Conservation (phyloP, 2,888 invertebrate species). For the Protodeltote pygarga region DNA sequence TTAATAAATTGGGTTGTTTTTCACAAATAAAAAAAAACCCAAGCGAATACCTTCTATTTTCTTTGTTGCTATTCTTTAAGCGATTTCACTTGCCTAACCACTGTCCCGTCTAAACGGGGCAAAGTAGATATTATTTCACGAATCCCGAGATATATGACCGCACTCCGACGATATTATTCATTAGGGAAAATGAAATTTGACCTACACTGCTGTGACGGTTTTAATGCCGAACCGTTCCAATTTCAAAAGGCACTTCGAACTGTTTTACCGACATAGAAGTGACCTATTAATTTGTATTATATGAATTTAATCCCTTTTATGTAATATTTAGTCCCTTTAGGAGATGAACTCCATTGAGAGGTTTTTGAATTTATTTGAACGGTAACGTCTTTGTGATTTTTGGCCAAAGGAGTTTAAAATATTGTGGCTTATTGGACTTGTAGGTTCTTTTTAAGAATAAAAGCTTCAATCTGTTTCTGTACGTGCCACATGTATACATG, state of each 20-base stretch:
- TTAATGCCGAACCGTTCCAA: slow-evolving; percentile 34
- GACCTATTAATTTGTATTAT: slow-evolving; percentile 46
- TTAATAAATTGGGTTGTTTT: too few species aligned
- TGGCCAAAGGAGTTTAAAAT: slow-evolving; percentile 5
- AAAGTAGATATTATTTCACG: slow-evolving; percentile 61
- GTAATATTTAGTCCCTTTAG: slow-evolving; percentile 34
- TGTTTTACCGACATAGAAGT: slow-evolving; percentile 38
- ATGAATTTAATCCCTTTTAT: slow-evolving; percentile 48
- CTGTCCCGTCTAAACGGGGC: slow-evolving; percentile 46
- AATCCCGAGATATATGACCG: slow-evolving; percentile 77
- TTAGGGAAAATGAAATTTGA: slow-evolving; percentile 77
- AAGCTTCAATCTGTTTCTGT: too few species aligned
- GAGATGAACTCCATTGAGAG: slow-evolving; percentile 12
- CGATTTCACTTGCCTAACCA: slow-evolving; percentile 29
- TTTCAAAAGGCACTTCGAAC: slow-evolving; percentile 41
- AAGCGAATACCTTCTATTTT: too few species aligned
- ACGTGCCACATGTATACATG: too few species aligned
- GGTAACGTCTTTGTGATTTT: slow-evolving; percentile 20
- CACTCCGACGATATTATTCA: slow-evolving; percentile 76
- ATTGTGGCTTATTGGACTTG: not conserved
- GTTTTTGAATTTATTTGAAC: slow-evolving; percentile 25
- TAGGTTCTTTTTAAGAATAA: too few species aligned
- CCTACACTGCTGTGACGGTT: slow-evolving; percentile 49
- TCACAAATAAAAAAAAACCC: too few species aligned
- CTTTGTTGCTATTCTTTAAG: slow-evolving; percentile 18